Evolutionary conservation across 2,113 vertebrate genomes (phyloP).

Genomic region (Otis tarda): DNA sequence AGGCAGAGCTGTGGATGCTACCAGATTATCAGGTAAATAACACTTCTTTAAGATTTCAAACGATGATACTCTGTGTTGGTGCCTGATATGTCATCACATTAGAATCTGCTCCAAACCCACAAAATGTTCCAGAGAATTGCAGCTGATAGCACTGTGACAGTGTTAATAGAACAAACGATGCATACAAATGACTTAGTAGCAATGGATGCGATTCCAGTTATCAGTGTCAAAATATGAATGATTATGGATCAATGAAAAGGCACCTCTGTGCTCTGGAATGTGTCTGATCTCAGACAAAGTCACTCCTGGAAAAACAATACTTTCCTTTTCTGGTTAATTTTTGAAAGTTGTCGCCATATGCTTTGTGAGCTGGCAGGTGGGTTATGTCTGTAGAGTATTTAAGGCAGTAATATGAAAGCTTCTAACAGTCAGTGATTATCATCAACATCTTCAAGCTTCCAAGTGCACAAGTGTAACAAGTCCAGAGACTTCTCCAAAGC

Average conservation of each 20-base stretch:
- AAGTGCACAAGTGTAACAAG: background rate
- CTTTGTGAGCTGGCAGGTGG: background rate
- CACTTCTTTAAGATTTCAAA: background rate
- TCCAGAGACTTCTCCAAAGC: background rate
- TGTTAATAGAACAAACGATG: background rate
- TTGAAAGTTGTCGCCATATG: background rate
- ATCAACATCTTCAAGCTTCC: background rate
- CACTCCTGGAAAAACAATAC: background rate
- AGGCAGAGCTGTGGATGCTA: background rate
- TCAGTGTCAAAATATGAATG: background rate
- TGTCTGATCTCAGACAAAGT: background rate
- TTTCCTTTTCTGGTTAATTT: background rate
- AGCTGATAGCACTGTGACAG: background rate
- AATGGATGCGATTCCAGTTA: background rate
- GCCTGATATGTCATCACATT: background rate
- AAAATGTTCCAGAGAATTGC: background rate
- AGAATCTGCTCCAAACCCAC: background rate
- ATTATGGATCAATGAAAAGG: background rate
- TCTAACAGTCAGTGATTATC: background rate
- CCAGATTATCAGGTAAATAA: background rate
- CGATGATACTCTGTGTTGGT: accelerated
- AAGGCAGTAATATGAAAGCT: background rate
- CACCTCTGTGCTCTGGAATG: background rate
- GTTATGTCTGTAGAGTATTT: background rate
- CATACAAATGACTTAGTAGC: accelerated